Conservation (phyloP, 1,140 invertebrate species). For the Panulirus ornatus region DNA sequence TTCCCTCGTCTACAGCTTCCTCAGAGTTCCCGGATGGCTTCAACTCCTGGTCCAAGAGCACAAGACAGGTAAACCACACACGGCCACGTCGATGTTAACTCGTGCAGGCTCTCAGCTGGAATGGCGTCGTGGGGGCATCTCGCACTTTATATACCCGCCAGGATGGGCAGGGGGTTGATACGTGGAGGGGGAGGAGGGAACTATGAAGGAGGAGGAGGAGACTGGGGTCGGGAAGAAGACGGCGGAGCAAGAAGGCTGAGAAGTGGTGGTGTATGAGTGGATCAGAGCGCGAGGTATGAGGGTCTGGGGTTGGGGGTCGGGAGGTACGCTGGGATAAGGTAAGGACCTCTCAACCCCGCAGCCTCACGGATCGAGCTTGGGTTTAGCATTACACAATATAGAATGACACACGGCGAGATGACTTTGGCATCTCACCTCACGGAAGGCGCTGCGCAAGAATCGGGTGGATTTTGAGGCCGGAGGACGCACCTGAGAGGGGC, state of each 20-base stretch:
- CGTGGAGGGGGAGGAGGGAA: not conserved
- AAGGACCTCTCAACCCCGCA: no score
- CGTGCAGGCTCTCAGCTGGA: not conserved
- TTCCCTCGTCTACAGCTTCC: no score
- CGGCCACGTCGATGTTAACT: not conserved
- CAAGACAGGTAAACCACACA: not conserved
- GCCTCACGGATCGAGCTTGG: no score
- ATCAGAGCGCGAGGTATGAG: not conserved
- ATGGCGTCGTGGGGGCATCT: not conserved
- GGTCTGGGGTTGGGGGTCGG: no score
- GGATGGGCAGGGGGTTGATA: not conserved
- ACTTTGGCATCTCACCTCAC: no score
- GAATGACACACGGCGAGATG: no score
- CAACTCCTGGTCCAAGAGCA: not conserved
- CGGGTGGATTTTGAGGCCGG: no score
- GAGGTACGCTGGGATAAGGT: not conserved
- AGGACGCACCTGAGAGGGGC: no score
- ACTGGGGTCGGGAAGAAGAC: not conserved
- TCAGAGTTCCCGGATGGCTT: not conserved
- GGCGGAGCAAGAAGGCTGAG: not conserved
- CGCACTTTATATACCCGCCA: conserved; percentile 9
- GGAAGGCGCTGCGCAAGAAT: no score
- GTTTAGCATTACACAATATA: no score
- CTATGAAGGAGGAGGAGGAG: not conserved
- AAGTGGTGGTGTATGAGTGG: not conserved